Evolutionary conservation across 2,888 invertebrate species (phyloP), one percentile per base, ranked within the genome.

Genomic region (Drosophila greeni): DNA sequence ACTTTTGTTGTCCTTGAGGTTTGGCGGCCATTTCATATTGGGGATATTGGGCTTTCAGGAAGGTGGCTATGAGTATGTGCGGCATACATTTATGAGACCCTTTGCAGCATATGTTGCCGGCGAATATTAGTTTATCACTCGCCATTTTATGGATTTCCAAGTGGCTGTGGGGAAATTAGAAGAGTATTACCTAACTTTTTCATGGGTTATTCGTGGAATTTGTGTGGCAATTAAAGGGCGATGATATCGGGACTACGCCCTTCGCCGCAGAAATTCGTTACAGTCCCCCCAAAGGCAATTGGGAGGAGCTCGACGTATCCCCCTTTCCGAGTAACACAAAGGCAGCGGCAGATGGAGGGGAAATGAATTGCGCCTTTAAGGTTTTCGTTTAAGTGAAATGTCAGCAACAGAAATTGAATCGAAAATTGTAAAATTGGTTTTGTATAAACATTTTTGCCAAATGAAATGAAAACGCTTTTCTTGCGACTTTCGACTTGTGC

Each of bases 381-480:
- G 87, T 85, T 88, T 88, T 85, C 85, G 87, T 86, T 88, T 88
- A 88, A 88, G 85, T 86, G 80, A 85, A 87, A 88, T 87, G 88
- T 88, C 88, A 88, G 75, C 72, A 84, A 71, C 88, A 88, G 88
- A 88, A 87, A 88, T 87, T 87, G 86, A 86, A 87, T 85, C 76
- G 80, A 82, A 83, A 85, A 86, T 80, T 82, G 77, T 80, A 86
- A 85, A 86, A 82, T 82, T 82, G 85, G 84, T 82, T 82, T 82
- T 82, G 81, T 84, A 74, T 84, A 82, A 84, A 76, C 70, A 79
- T 84, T 82, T 82, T 75, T 83, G 81, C 81, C 83, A 79, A 79
- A 79, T 79, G 83, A 80, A 79, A 79, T 79, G 79, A 79, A 79
- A 79, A 83, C 72, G 70, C 72, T 84, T 84, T 82, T 82, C 80